Conservation (phyloP, 2,888 invertebrate genomes). For the Spisula subtruncata region DNA sequence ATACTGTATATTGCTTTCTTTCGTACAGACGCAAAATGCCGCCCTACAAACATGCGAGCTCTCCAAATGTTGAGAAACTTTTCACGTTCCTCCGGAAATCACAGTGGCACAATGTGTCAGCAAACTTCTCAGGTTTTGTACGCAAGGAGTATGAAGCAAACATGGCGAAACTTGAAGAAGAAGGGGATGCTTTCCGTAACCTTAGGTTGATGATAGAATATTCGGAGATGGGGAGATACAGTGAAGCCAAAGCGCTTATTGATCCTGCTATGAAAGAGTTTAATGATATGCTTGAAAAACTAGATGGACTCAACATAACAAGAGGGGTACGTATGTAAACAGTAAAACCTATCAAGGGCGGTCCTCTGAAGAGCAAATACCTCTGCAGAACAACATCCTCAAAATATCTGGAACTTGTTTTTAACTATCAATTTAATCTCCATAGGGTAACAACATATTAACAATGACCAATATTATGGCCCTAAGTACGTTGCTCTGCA, state of each 20-base stretch:
- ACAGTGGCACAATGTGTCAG: slow-evolving; percentile 65
- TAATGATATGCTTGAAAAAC: slow-evolving; percentile 32
- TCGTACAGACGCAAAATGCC: slow-evolving; percentile 26
- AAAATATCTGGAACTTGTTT: no score
- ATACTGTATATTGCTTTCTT: neutral
- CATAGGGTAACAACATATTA: no score
- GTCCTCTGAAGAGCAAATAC: no score
- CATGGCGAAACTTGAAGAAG: slow-evolving; percentile 54
- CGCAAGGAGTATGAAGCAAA: slow-evolving; percentile 54
- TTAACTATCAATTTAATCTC: no score
- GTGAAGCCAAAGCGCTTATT: slow-evolving; percentile 49
- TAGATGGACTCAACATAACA: slow-evolving; percentile 18
- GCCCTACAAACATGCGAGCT: neutral
- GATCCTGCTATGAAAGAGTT: slow-evolving; percentile 50
- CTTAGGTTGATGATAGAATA: slow-evolving; percentile 53
- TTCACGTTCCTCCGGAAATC: slow-evolving; percentile 57
- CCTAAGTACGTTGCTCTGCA: no score
- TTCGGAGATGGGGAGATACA: slow-evolving; percentile 63
- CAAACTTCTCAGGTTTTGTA: slow-evolving; percentile 60
- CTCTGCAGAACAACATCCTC: no score
- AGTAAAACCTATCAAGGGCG: no score
- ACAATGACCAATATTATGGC: no score
- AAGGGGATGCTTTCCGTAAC: slow-evolving; percentile 40
- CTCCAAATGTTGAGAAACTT: slow-evolving; percentile 63
- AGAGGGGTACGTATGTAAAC: neutral